These are phyloP conservation scores for Nematolebias whitei DNA, from an alignment of 2,113 vertebrate species.

Conservation along the genomic window DNA sequence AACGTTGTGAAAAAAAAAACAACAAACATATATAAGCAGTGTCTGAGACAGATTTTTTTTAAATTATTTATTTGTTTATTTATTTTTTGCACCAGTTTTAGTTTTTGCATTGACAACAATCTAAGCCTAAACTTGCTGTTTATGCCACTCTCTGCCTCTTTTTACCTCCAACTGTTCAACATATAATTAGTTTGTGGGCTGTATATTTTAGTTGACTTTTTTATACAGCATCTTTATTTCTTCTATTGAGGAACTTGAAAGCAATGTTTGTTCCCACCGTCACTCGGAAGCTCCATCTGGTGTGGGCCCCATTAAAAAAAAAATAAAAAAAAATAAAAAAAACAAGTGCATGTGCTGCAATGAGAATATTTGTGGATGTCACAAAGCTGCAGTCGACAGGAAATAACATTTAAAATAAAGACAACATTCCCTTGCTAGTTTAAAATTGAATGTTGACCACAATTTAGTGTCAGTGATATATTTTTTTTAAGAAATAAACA, in stretches of 20 bases:
- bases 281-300: conserved; percentile 57
- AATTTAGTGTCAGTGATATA: neutral
- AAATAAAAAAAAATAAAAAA: too few species aligned
- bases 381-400: conserved; percentile 29
- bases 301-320: conserved; percentile 51
- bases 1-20: neutral
- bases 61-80: too few species aligned
- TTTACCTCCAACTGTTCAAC: conserved; percentile 17
- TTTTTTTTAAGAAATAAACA: neutral
- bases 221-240: conserved; percentile 33
- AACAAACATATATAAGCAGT: neutral
- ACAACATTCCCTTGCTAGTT: conserved; percentile 16
- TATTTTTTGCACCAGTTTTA: conserved; percentile 12
- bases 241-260: conserved; percentile 56
- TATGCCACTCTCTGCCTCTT: conserved; percentile 6
- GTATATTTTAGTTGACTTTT: conserved; percentile 24
- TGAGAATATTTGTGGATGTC: conserved; percentile 33
- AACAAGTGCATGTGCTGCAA: conserved; percentile 34
- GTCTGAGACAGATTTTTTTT: neutral
- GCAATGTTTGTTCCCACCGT: conserved; percentile 40
- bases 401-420: conserved; percentile 13
- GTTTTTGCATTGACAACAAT: neutral
- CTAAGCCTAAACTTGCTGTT: conserved; percentile 11
- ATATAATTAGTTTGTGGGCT: conserved; percentile 38
- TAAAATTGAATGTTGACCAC: neutral